Evolutionary conservation across 1,140 invertebrate genomes (phyloP).

Genomic region (Micrasema minimum): DNA sequence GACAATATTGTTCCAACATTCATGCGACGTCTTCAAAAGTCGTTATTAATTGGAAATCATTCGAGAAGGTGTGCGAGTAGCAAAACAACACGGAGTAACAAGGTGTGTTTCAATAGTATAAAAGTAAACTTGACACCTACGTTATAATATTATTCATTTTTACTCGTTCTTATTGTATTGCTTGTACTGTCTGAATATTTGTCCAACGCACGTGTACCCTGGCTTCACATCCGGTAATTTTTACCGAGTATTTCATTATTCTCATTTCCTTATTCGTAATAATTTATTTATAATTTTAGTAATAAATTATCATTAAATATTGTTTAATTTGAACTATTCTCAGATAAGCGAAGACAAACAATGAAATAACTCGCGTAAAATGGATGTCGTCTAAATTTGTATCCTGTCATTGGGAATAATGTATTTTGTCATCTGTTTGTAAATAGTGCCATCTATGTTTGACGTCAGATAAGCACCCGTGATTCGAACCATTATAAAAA

Average conservation of each 20-base stretch:
- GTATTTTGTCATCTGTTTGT: background rate
- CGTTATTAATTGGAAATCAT: too few species aligned
- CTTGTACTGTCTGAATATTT: background rate
- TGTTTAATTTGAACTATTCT: too few species aligned
- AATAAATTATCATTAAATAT: too few species aligned
- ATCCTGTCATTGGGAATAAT: background rate
- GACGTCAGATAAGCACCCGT: background rate
- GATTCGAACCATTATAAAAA: background rate
- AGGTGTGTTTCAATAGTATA: background rate
- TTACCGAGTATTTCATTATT: slow-evolving; percentile 24
- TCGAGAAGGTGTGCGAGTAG: background rate
- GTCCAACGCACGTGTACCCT: slow-evolving; percentile 21
- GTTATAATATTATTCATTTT: background rate
- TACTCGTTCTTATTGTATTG: background rate
- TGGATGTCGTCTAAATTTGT: background rate
- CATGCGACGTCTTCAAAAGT: too few species aligned
- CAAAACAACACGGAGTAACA: background rate
- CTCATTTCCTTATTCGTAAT: background rate
- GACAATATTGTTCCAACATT: too few species aligned
- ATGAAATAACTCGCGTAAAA: background rate
- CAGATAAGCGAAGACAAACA: too few species aligned
- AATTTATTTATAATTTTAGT: slow-evolving; percentile 4
- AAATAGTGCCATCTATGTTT: slow-evolving; percentile 25
- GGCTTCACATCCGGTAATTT: slow-evolving; percentile 19
- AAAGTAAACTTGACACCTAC: background rate